Conservation (phyloP, 2,888 invertebrate species). For the Anthoptus insignis region DNA sequence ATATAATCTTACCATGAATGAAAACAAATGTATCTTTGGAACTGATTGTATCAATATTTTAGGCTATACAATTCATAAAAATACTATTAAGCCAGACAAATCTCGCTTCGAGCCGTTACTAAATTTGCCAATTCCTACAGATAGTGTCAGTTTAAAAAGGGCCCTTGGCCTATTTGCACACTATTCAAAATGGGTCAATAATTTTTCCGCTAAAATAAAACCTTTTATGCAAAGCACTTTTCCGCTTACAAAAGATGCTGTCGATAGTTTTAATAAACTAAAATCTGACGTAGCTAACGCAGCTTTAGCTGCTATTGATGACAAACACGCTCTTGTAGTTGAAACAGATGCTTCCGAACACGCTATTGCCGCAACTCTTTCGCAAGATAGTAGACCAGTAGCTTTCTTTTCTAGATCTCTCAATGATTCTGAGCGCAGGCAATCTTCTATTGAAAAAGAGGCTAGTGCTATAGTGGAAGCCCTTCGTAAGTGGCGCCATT, state of each 20-base stretch:
- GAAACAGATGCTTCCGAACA: conserved; percentile 33
- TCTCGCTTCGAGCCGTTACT: conserved; percentile 37
- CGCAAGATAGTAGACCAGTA: conserved; percentile 35
- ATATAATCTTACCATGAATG: conserved; percentile 31
- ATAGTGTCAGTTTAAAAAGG: conserved; percentile 27
- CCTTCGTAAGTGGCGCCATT: conserved; percentile 30
- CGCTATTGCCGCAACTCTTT: conserved; percentile 29
- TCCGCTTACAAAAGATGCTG: conserved; percentile 21
- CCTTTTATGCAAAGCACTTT: conserved; percentile 3
- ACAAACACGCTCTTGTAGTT: conserved; percentile 19
- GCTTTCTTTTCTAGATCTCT: conserved; percentile 39
- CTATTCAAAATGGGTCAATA: conserved; percentile 41
- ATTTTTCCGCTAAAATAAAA: conserved; percentile 34
- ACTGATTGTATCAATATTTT: conserved; percentile 33
- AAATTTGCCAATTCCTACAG: conserved; percentile 27
- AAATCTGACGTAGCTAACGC: conserved; percentile 29
- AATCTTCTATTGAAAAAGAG: conserved; percentile 34
- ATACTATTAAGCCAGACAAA: conserved; percentile 40
- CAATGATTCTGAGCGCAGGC: conserved; percentile 19
- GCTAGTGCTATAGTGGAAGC: conserved; percentile 28
- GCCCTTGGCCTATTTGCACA: conserved; percentile 41
- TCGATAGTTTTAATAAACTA: conserved; percentile 26
- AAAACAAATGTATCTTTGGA: conserved; percentile 35
- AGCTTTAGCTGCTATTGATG: conserved; percentile 24
- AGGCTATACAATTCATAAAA: conserved; percentile 38